Base-by-base conservation (phyloP, 2,113 vertebrate species). In the Chunga burmeisteri region DNA sequence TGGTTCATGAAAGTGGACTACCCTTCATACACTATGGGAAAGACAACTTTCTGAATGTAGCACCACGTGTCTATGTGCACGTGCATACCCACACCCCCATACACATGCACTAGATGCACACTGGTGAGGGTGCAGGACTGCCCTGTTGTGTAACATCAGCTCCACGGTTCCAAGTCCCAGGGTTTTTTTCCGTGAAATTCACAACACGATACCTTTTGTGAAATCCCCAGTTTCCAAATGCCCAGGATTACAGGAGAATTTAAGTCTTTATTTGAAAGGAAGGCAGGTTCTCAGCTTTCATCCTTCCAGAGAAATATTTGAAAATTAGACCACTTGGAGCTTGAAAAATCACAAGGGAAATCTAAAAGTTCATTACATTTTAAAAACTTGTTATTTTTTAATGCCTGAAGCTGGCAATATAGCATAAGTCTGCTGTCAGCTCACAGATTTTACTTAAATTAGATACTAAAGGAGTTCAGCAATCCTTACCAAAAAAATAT, bases 391-490 rank as follows among this genome's bases (percentile, higher is more conserved):
- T 44, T 68, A 59, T 81, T 75, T 93, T 96, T 95, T 93, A 94
- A 95, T 88, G 85, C 62, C 81, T 83, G 38, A 78, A 59, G 81
- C 59, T 95, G 93, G 89, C 84, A 94, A 79, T 59, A 61, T 18
- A 96, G 83, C 75, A 26, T 68, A 91, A 94, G 65, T 78, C 72
- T 91, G 77, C 87, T 96, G 94, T 93, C 92, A 96, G 90, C 85
- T 96, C 66, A 80, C 71, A 93, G 92, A 91, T 94, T 96, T 91
- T 68, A 59, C 90, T 93, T 96, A 96, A 96, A 94, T 95, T 95
- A 96, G 91, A 94, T 49, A 56, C 87, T 85, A 80, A 93, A 90
- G 84, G 90, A 91, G 90, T 96, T 95, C 93, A 96, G 58, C 71
- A 90, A 62, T 70, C 81, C 81, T 91, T 52, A 94, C 13, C 13